Conservation (phyloP, 2,888 invertebrate genomes). For the Taenaris catops region DNA sequence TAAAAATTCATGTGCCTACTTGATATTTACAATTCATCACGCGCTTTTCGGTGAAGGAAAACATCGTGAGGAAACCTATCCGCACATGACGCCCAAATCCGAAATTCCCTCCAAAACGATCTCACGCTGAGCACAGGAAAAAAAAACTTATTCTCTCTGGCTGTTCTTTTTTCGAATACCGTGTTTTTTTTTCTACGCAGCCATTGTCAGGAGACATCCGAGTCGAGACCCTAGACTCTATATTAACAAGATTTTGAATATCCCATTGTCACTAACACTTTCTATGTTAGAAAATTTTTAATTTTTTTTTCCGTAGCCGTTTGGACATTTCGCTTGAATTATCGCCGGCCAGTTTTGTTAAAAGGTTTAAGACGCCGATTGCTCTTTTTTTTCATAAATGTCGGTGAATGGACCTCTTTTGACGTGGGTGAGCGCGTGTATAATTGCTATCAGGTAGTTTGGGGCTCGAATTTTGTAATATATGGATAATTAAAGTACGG, state of each 20-base stretch:
- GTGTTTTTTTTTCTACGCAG: slow-evolving; percentile 40
- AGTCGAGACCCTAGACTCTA: slow-evolving; percentile 48
- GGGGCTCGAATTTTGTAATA: slow-evolving; percentile 63
- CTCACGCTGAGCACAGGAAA: slow-evolving; percentile 69
- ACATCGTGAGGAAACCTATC: too few species aligned
- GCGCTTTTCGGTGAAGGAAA: too few species aligned
- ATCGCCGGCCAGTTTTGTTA: slow-evolving; percentile 75
- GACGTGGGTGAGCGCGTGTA: slow-evolving; percentile 78
- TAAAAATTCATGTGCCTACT: too few species aligned
- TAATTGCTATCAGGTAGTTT: slow-evolving; percentile 78
- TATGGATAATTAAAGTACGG: slow-evolving; percentile 78
- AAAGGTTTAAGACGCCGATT: slow-evolving; percentile 64
- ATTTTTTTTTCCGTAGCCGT: slow-evolving; percentile 59
- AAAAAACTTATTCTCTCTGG: slow-evolving; percentile 40
- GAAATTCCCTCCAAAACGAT: slow-evolving; percentile 71
- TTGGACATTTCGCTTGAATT: slow-evolving; percentile 80
- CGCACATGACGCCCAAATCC: slow-evolving; percentile 70
- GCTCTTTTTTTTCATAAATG: slow-evolving; percentile 62
- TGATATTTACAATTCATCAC: too few species aligned
- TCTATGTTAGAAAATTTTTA: slow-evolving; percentile 66
- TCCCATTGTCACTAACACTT: slow-evolving; percentile 78
- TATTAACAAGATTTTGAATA: slow-evolving; percentile 79
- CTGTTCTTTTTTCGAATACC: slow-evolving; percentile 56
- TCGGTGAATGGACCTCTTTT: slow-evolving; percentile 62
- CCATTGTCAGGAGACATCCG: slow-evolving; percentile 44